Percentiles rank a stretch among this genome's conserved stretches.
phyloP scores from a whole-genome alignment of 2,888 invertebrate genomes.

The Melieria picta region DNA sequence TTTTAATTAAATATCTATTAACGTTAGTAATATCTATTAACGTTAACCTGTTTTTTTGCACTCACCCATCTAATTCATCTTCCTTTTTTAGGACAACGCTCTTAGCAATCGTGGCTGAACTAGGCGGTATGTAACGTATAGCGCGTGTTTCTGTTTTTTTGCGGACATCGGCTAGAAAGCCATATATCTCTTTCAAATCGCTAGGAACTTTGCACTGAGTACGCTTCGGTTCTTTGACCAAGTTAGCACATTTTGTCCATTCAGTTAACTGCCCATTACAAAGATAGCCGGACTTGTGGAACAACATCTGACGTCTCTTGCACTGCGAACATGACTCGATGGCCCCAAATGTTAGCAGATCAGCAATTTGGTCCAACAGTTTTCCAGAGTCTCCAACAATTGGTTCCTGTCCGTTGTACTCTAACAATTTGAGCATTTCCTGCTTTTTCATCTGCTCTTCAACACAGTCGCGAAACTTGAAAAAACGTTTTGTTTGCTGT shows the following conservation, averaged over 20 bases:
- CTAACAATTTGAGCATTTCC: slow-evolving; percentile 74
- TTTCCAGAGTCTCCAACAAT: slow-evolving; percentile 73
- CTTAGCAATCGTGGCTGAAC: slow-evolving; percentile 57
- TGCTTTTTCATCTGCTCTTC: slow-evolving; percentile 70
- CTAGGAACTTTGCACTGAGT: slow-evolving; percentile 75
- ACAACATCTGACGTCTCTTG: slow-evolving; percentile 75
- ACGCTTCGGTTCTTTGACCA: slow-evolving; percentile 78
- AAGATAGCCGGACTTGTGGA: slow-evolving; percentile 80
- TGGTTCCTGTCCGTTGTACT: slow-evolving; percentile 77
- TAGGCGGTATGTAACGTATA: slow-evolving; percentile 69
- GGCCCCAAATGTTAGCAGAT: slow-evolving; percentile 89
- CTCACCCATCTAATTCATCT: slow-evolving; percentile 63
- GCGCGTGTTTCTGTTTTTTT: slow-evolving; percentile 70
- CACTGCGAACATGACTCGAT: slow-evolving; percentile 83
- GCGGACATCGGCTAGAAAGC: slow-evolving; percentile 73
- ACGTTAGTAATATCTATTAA: neutral
- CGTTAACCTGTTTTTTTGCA: neutral
- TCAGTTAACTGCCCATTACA: slow-evolving; percentile 80
- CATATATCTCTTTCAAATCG: slow-evolving; percentile 69
- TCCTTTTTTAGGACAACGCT: slow-evolving; percentile 52
- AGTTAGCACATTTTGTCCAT: slow-evolving; percentile 87
- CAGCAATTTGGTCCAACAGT: slow-evolving; percentile 77
- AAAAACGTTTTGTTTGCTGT: slow-evolving; percentile 63
- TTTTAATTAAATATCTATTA: neutral
- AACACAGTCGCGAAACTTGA: slow-evolving; percentile 74